Evolutionary conservation across 2,888 invertebrate genomes (phyloP).

Genomic region (Scrobipalpa atriplicella): DNA sequence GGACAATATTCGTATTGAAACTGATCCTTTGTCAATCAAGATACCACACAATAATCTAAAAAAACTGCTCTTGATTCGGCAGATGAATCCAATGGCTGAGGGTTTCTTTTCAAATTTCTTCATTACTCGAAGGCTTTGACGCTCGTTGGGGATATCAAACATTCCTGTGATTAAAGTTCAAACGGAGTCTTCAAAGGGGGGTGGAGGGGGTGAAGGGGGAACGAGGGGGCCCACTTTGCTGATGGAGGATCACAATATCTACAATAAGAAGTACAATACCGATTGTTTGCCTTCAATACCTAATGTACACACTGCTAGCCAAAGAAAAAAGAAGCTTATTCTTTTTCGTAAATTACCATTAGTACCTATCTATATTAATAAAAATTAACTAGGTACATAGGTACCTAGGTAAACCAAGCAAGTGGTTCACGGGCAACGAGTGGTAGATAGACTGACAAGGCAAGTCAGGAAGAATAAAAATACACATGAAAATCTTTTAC

Average conservation of each 20-base stretch:
- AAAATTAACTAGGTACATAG: too few relatives aligned
- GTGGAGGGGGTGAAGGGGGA: not conserved
- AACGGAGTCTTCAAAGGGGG: slow-evolving; percentile 28
- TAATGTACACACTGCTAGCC: slow-evolving; percentile 31
- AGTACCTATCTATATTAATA: too few relatives aligned
- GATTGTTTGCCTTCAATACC: slow-evolving; percentile 20
- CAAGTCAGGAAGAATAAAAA: too few relatives aligned
- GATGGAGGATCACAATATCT: slow-evolving; percentile 34
- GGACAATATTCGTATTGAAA: not conserved
- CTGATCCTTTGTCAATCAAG: not conserved
- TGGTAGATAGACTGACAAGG: too few relatives aligned
- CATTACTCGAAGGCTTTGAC: slow-evolving; percentile 11
- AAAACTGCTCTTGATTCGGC: not conserved
- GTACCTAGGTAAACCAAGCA: too few relatives aligned
- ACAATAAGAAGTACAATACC: slow-evolving; percentile 29
- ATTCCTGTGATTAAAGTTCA: slow-evolving; percentile 28
- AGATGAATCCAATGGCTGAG: slow-evolving; percentile 9
- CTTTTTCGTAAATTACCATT: too few relatives aligned
- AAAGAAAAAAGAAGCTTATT: too few relatives aligned
- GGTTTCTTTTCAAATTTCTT: slow-evolving; percentile 21
- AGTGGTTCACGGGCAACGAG: too few relatives aligned
- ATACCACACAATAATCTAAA: not conserved
- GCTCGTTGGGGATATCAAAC: slow-evolving; percentile 14
- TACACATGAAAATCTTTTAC: too few relatives aligned
- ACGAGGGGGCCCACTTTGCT: slow-evolving; percentile 22